A percentile compares a stretch with the other conserved stretches of the same genome.
These are phyloP conservation scores for Celastrina argiolus DNA, from an alignment of 2,888 invertebrate species.

Conservation along the genomic window DNA sequence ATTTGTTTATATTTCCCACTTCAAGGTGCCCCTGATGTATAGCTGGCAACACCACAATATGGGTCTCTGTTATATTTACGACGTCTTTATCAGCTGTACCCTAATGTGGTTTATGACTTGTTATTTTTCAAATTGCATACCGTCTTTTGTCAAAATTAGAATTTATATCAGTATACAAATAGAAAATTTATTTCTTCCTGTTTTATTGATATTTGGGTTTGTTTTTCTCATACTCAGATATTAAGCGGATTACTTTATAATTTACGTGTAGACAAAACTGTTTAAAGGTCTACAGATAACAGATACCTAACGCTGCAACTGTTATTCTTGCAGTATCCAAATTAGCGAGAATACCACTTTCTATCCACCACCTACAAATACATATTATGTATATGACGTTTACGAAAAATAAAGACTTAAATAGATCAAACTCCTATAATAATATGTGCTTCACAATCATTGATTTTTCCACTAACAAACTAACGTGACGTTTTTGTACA, in stretches of 20 bases:
- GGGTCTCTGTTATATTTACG: constrained; percentile 69
- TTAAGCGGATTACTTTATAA: too few species aligned
- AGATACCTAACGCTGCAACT: too few species aligned
- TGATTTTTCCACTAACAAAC: neutral
- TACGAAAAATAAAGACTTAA: too few species aligned
- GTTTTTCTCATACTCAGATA: too few species aligned
- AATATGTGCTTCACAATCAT: neutral
- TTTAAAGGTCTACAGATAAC: too few species aligned
- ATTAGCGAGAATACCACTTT: too few species aligned
- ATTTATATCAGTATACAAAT: neutral
- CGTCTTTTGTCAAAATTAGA: neutral
- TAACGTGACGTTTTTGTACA: constrained; percentile 41
- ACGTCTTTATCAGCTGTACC: constrained; percentile 56
- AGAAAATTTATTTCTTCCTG: neutral
- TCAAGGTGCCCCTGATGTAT: constrained; percentile 66
- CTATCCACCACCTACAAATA: too few species aligned
- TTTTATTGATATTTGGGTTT: too few species aligned
- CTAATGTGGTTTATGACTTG: constrained; percentile 55
- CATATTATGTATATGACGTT: too few species aligned
- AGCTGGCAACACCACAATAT: constrained; percentile 68
- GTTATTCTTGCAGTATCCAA: too few species aligned
- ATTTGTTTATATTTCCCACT: constrained; percentile 77
- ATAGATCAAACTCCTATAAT: too few species aligned
- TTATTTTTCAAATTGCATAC: constrained; percentile 17
- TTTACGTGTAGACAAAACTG: too few species aligned